Conservation (phyloP, 2,888 invertebrate genomes). For the Hedychridium roseum region DNA sequence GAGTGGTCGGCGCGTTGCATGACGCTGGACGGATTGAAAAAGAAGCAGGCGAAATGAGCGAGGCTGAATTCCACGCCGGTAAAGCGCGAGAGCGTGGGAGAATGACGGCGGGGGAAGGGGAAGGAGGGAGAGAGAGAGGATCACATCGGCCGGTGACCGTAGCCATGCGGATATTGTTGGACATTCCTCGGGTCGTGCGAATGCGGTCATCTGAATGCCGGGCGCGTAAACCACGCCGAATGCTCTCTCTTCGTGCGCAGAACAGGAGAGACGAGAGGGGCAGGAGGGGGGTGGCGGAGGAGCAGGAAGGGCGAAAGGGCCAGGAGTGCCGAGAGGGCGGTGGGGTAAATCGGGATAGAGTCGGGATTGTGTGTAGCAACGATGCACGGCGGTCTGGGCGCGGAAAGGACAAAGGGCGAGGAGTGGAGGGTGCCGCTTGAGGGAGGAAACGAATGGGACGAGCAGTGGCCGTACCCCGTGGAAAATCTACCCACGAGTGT, state of each 20-base stretch:
- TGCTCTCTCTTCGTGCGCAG: constrained; percentile 50
- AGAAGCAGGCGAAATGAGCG: constrained; percentile 36
- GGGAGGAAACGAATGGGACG: constrained; percentile 35
- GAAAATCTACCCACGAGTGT: constrained; percentile 48
- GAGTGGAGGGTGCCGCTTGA: constrained; percentile 25
- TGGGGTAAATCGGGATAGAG: no score
- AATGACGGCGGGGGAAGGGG: no score
- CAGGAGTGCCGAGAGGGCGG: constrained; percentile 25
- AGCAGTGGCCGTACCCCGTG: constrained; percentile 30
- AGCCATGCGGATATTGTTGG: constrained; percentile 55
- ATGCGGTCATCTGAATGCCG: constrained; percentile 62
- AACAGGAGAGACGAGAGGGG: constrained; percentile 29
- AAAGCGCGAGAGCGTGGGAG: constrained; percentile 13
- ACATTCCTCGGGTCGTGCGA: constrained; percentile 60
- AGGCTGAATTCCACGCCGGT: not conserved
- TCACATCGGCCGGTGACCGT: constrained; percentile 46
- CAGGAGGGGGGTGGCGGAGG: constrained; percentile 28
- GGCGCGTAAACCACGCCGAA: constrained; percentile 61
- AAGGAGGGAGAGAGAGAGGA: no score
- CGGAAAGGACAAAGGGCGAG: constrained; percentile 32
- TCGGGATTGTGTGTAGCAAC: no score
- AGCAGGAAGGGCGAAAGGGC: constrained; percentile 29
- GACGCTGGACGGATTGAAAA: constrained; percentile 17
- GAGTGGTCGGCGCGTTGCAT: constrained; percentile 16
- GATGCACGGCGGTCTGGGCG: constrained; percentile 18